phyloP scores from a whole-genome alignment of 2,113 vertebrate genomes.

The Seriola dumerili region DNA sequence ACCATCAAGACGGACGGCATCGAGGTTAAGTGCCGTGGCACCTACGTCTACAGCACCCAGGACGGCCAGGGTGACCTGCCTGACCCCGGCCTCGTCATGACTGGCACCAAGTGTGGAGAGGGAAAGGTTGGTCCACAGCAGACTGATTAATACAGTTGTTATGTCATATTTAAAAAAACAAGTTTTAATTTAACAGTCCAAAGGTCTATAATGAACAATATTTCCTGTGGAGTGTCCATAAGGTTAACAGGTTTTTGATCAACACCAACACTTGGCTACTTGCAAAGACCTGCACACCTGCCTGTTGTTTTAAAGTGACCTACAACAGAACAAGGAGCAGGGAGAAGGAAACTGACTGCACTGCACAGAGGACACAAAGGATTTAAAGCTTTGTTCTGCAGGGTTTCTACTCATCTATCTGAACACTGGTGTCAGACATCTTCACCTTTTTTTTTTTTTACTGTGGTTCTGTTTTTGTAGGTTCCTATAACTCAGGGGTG shows the following conservation, averaged over 20 bases:
- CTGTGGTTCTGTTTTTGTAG: neutral
- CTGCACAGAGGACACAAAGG: neutral
- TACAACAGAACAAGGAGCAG: neutral
- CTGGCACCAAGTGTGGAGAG: constrained; percentile 93
- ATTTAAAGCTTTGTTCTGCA: constrained; percentile 14
- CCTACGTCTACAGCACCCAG: constrained; percentile 88
- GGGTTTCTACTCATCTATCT: neutral
- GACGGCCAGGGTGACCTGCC: constrained; percentile 89
- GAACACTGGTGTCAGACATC: neutral
- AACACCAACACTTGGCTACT: neutral
- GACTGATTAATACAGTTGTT: neutral
- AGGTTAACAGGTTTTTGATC: constrained; percentile 20
- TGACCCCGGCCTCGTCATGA: constrained; percentile 91
- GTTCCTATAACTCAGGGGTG: no score
- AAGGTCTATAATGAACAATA: no score
- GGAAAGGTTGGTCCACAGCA: constrained; percentile 86
- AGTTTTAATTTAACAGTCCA: neutral
- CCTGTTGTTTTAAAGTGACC: neutral
- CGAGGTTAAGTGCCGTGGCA: constrained; percentile 90
- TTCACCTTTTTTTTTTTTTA: neutral
- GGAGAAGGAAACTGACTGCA: neutral
- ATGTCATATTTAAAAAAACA: neutral
- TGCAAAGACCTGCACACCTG: constrained; percentile 7
- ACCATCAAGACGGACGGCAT: constrained; percentile 85
- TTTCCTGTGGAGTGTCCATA: neutral